A percentile compares a stretch with the other conserved stretches of the same genome.
These are phyloP conservation scores for Solenopsis invicta DNA, from an alignment of 1,140 invertebrate genomes.

Conservation along the genomic window DNA sequence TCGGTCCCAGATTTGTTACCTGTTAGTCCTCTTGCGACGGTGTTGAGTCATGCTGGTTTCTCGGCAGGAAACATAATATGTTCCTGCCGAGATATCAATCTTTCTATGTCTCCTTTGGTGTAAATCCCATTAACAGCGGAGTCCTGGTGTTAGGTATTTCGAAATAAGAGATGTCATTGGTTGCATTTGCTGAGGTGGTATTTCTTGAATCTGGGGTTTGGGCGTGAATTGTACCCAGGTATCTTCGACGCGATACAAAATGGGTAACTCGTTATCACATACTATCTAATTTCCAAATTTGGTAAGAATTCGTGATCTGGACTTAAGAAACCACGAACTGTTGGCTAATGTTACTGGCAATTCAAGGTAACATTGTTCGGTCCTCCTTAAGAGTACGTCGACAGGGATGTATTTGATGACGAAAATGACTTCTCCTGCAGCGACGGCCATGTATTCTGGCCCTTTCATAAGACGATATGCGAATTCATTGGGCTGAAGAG, in stretches of 20 bases:
- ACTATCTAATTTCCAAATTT: conserved; percentile 30
- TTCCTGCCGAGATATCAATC: conserved; percentile 33
- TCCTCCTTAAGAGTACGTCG: conserved; percentile 25
- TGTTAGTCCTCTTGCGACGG: too few species aligned
- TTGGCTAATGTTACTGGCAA: conserved; percentile 58
- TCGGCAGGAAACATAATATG: conserved; percentile 64
- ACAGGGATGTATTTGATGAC: conserved; percentile 57
- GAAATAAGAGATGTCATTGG: background rate
- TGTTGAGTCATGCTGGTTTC: background rate
- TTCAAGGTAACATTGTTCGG: conserved; percentile 64
- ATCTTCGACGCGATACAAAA: conserved; percentile 5
- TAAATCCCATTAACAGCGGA: background rate
- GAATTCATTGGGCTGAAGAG: conserved; percentile 63
- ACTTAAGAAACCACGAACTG: conserved; percentile 53
- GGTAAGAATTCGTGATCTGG: conserved; percentile 61
- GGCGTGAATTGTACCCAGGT: conserved; percentile 38
- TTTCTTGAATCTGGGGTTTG: background rate
- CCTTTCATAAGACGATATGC: conserved; percentile 67
- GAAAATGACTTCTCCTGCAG: background rate
- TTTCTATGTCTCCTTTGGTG: conserved; percentile 25
- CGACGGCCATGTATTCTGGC: conserved; percentile 66
- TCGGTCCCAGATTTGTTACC: background rate
- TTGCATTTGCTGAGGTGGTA: conserved; percentile 24
- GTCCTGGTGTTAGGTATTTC: background rate
- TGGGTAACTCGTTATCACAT: conserved; percentile 53